phyloP scores from a whole-genome alignment of 2,888 invertebrate genomes.

The Caenorhabditis imperialis region DNA sequence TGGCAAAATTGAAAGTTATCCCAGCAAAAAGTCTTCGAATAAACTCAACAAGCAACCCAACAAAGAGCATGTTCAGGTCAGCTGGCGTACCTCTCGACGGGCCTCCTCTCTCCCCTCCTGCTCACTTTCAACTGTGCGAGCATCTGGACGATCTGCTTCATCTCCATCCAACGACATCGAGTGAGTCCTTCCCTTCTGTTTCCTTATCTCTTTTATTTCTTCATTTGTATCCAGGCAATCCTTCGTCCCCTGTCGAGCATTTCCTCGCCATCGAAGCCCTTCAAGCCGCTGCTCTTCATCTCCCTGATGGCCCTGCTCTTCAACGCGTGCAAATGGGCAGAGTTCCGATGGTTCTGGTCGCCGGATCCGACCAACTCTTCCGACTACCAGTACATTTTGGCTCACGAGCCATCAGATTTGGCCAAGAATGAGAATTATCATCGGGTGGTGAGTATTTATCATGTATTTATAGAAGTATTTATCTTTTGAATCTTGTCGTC shows the following conservation, averaged over 20 bases:
- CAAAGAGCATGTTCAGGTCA: constrained; percentile 59
- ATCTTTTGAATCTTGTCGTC: constrained; percentile 1
- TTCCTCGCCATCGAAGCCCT: constrained; percentile 52
- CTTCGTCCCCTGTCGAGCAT: constrained; percentile 57
- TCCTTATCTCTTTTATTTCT: neutral
- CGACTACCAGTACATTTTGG: constrained; percentile 52
- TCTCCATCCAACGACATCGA: constrained; percentile 74
- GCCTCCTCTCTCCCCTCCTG: constrained; percentile 69
- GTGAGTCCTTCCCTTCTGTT: constrained; percentile 29
- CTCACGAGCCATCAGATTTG: constrained; percentile 65
- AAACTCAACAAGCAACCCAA: too few relatives aligned
- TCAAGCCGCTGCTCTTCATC: constrained; percentile 68
- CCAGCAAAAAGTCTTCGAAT: too few relatives aligned
- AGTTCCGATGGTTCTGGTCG: constrained; percentile 68
- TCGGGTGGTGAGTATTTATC: constrained; percentile 47
- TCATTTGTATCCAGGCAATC: constrained; percentile 65
- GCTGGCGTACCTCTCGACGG: constrained; percentile 74
- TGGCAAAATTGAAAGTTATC: too few relatives aligned
- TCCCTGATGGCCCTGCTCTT: constrained; percentile 70
- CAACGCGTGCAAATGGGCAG: constrained; percentile 75
- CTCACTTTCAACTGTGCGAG: constrained; percentile 76
- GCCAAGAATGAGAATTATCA: constrained; percentile 64
- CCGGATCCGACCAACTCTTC: constrained; percentile 40
- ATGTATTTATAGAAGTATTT: constrained; percentile 12
- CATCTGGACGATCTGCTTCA: constrained; percentile 77